These are phyloP conservation scores for Xanthorhoe designata DNA, from an alignment of 2,888 invertebrate genomes.

Conservation along the genomic window DNA sequence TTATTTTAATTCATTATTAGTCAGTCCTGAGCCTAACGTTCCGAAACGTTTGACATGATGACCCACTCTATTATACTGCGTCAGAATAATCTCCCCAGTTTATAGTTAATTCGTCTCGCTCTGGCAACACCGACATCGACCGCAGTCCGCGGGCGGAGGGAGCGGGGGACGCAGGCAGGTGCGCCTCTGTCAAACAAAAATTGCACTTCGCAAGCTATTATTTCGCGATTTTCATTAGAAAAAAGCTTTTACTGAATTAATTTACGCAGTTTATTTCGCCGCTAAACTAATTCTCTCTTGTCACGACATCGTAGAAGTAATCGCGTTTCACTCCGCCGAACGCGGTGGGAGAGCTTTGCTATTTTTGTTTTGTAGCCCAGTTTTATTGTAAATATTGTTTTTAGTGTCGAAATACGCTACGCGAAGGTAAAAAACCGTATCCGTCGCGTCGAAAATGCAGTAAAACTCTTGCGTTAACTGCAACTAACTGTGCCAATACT, in stretches of 20 bases:
- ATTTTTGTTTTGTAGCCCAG: slow-evolving; percentile 80
- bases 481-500: slow-evolving; percentile 59
- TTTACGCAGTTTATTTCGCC: slow-evolving; percentile 53
- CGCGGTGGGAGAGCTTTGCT: slow-evolving; percentile 56
- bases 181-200: slow-evolving; percentile 74
- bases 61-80: neutral
- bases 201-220: slow-evolving; percentile 59
- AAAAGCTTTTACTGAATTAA: slow-evolving; percentile 70
- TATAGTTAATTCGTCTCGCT: slow-evolving; percentile 45
- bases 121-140: slow-evolving; percentile 76
- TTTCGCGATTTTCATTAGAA: slow-evolving; percentile 64
- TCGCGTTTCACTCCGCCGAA: slow-evolving; percentile 36
- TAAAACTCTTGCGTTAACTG: slow-evolving; percentile 41
- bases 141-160: slow-evolving; percentile 55
- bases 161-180: slow-evolving; percentile 63
- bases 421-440: slow-evolving; percentile 42
- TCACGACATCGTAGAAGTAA: slow-evolving; percentile 52
- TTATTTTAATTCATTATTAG: neutral
- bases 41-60: slow-evolving; percentile 7
- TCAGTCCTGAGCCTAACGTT: neutral
- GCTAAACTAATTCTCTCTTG: slow-evolving; percentile 47
- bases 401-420: slow-evolving; percentile 66
- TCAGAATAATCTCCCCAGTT: slow-evolving; percentile 45
- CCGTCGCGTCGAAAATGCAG: slow-evolving; percentile 37
- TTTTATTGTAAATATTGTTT: slow-evolving; percentile 80